Conservation (phyloP, 2,888 invertebrate genomes). For the Erebia palarica region DNA sequence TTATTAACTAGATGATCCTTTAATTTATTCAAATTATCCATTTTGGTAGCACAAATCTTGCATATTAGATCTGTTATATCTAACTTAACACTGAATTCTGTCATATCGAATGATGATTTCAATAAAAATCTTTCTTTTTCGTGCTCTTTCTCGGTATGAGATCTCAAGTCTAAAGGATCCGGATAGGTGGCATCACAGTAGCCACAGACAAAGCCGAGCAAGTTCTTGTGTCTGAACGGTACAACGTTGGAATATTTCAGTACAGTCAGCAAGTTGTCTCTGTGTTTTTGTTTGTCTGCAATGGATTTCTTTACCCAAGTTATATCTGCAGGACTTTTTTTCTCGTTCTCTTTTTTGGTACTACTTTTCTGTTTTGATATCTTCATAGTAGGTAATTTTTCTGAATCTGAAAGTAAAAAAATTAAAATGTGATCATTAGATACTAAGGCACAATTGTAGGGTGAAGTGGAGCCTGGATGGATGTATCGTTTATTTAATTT, state of each 20-base stretch:
- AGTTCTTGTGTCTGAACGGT: slow-evolving; percentile 64
- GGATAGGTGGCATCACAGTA: slow-evolving; percentile 62
- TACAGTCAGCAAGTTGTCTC: slow-evolving; percentile 60
- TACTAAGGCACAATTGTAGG: too few relatives aligned
- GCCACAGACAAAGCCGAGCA: slow-evolving; percentile 63
- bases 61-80: slow-evolving; percentile 59
- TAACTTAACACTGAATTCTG: slow-evolving; percentile 59
- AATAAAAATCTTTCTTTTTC: slow-evolving; percentile 54
- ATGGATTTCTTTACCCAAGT: slow-evolving; percentile 46
- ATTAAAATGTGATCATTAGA: too few relatives aligned
- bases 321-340: not conserved
- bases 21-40: slow-evolving; percentile 50
- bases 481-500: too few relatives aligned
- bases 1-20: slow-evolving; percentile 59
- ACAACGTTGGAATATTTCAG: slow-evolving; percentile 63
- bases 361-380: slow-evolving; percentile 30
- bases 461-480: too few relatives aligned
- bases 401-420: slow-evolving; percentile 48
- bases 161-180: slow-evolving; percentile 59
- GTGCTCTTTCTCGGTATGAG: slow-evolving; percentile 52
- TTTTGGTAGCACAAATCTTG: slow-evolving; percentile 52
- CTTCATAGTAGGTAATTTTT: slow-evolving; percentile 46
- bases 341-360: slow-evolving; percentile 40
- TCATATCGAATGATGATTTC: slow-evolving; percentile 57
- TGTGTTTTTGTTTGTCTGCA: slow-evolving; percentile 59